Base-by-base conservation (phyloP, 2,888 invertebrate genomes). In the Eupithecia tripunctaria region DNA sequence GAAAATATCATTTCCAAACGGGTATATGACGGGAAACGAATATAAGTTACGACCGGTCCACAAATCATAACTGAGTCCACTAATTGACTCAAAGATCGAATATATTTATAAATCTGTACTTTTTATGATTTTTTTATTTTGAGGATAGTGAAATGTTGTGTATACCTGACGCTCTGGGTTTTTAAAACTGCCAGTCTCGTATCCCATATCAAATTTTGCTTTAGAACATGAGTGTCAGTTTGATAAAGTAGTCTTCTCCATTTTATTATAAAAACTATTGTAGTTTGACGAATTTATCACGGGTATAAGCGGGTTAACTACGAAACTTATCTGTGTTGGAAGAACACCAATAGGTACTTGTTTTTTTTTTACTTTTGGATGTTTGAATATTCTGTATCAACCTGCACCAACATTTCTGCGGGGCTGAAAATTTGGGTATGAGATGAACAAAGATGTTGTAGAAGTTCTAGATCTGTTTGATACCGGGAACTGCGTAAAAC, bases 71-170 rank as follows among this genome's bases (percentile, higher is more conserved):
- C 72, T 79, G 75, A 75, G 74, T 70, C 77, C 75, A 75, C 81
- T 85, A 86, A 86, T 86, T 87, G 83, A 86, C 85, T 85, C 79
- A 78, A 76, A 81, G 78, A 78, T 83, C 81, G 80, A 79, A 79
- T 82, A 82, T 82, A 81, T 85, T 83, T 84, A 80, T 80, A 78
- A 77, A 67, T 73, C 25, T 62, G 68, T 79, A 81, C 80, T 78
- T 81, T 82, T 78, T 76, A 80, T 69, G 71, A 51, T 27, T 67
- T 59, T 51, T 66, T 67, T 71, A 71, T 70, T 68, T 71, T 43
- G 25, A 29, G 67, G 59, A 51, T 62, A 62, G 62, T 69, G 27
- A n/a, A 32, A 69, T 38, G 60, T 69, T 68, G 27, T 68, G 47
- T n/a, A 18, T 43, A 3, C 56, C 29, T 60, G 60, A 38, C 38